phyloP scores from a whole-genome alignment of 2,888 invertebrate species.

The Melieria picta region DNA sequence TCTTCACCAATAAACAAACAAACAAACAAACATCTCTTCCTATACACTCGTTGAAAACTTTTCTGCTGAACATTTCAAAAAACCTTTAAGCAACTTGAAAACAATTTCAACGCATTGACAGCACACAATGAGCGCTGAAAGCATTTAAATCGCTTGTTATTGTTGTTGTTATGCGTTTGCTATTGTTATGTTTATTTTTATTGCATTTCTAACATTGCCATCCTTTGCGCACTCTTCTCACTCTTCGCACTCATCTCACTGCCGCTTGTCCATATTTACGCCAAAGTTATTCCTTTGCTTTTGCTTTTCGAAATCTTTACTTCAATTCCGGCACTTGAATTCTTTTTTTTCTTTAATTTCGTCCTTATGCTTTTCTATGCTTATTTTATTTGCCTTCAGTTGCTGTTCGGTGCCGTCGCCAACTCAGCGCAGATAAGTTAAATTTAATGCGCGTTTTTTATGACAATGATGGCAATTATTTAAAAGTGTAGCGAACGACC shows the following conservation, averaged over 20 bases:
- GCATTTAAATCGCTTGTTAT: too few relatives aligned
- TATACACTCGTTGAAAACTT: too few relatives aligned
- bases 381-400: neutral
- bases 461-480: conserved; percentile 44
- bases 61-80: too few relatives aligned
- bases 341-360: conserved; percentile 6
- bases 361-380: neutral
- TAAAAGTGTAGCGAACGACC: conserved; percentile 38
- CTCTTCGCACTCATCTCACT: neutral
- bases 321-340: neutral
- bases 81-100: too few relatives aligned
- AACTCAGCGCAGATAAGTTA: conserved; percentile 33
- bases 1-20: too few relatives aligned
- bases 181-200: conserved; percentile 1
- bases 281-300: conserved; percentile 7
- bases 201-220: neutral
- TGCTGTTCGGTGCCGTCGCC: neutral
- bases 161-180: neutral
- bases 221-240: neutral
- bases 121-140: too few relatives aligned
- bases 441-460: conserved; percentile 41
- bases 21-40: too few relatives aligned
- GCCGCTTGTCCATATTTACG: neutral
- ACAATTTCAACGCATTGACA: too few relatives aligned
- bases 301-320: conserved; percentile 18